Conservation (phyloP, 2,888 invertebrate species). For the Stomorhina lunata region DNA sequence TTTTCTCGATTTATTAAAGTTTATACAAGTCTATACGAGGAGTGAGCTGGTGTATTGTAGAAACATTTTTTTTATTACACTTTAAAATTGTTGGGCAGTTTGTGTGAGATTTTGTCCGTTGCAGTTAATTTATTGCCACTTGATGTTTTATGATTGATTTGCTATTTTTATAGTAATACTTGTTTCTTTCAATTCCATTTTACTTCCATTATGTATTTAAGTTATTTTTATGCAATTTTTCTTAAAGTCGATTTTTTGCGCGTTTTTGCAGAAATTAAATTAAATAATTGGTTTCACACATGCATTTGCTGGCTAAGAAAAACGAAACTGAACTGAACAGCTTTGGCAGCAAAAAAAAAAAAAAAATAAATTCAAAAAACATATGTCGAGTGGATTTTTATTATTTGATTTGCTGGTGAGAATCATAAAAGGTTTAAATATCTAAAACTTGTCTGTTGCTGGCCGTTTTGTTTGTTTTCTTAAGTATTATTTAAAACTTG, state of each 20-base stretch:
- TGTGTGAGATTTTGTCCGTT: constrained; percentile 10
- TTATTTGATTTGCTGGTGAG: constrained; percentile 35
- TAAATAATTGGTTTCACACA: constrained; percentile 67
- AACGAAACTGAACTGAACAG: constrained; percentile 5
- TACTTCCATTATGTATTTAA: constrained; percentile 7
- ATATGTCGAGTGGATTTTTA: constrained; percentile 34
- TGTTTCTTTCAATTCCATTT: constrained; percentile 22
- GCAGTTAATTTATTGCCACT: constrained; percentile 35
- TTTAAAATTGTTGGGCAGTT: constrained; percentile 29
- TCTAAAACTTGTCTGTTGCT: constrained; percentile 50
- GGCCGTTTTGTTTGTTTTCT: neutral
- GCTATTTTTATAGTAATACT: constrained; percentile 51
- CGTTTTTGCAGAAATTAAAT: constrained; percentile 58
- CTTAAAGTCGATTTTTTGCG: neutral
- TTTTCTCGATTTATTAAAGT: neutral
- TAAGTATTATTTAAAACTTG: constrained; percentile 20
- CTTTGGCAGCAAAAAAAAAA: neutral
- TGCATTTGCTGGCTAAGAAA: constrained; percentile 27
- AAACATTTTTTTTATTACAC: constrained; percentile 39
- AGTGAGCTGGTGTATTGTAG: neutral
- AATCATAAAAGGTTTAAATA: constrained; percentile 53
- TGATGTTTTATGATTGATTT: constrained; percentile 55
- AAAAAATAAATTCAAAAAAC: neutral
- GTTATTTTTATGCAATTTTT: constrained; percentile 50
- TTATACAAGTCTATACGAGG: neutral